Evolutionary conservation across 1,140 invertebrate genomes (phyloP), one percentile per base, ranked within the genome.

Genomic region (Drosophila subpulchrella): DNA sequence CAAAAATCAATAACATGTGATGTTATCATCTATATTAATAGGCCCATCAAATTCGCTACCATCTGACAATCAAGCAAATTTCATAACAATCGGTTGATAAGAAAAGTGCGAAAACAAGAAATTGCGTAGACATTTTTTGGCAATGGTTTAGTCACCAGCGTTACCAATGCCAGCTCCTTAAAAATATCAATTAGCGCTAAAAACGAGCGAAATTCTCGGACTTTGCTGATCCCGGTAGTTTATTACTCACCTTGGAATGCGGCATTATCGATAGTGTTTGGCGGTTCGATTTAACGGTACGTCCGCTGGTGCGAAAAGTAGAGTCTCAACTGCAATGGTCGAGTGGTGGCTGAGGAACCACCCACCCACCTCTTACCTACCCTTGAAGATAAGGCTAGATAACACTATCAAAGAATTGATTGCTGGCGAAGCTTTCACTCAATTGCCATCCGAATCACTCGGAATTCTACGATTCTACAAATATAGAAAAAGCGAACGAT

Each of bases 361-460:
- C 13, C 27, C 5, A 46, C 34, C 27, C 36, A 20, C 38, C 50
- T 30, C 17, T 13, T 20, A 20, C 72, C 46, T 27, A 54, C 36
- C 51, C 38, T n/a, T 20, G 46, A 27, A 47, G 70, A 73, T 65
- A 73, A 58, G 20, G 20, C 58, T 62, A 85, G 85, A 89, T 89
- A 90, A 44, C 77, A 61, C 38, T 84, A 90, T 84, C 84, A 66
- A 57, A 13, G 34, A 75, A 75, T 75, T 73, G 78, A 76, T 81
- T 82, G 50, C 42, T 51, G 39, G 1, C 34, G n/a, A 42, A 78
- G 66, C 66, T 78, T 78, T 78, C 59, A 65, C 74, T 77, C 75
- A 76, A 63, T 27, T 10, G 11, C 12, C 12, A 7, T 32, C 47
- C 8, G 8, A 47, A 20, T 39, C 46, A 65, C 59, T 75, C 46